Evolutionary conservation across 2,113 vertebrate genomes (phyloP).

Genomic region (Carollia perspicillata): DNA sequence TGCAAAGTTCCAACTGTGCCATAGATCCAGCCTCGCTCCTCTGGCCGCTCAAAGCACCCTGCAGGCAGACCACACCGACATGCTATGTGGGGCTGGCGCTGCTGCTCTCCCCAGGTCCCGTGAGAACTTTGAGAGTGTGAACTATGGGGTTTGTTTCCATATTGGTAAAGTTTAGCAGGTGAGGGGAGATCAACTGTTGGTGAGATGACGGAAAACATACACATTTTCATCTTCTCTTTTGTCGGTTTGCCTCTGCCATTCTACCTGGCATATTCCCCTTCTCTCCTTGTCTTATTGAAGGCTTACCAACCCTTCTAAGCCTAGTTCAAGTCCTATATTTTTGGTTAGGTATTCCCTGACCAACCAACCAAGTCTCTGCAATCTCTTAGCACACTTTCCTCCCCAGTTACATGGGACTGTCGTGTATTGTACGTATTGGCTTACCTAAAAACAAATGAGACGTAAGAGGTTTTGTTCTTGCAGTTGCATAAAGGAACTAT

Average conservation of each 20-base stretch:
- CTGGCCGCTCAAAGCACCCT: background rate
- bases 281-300: background rate
- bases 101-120: background rate
- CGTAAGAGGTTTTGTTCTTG: background rate
- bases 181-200: background rate
- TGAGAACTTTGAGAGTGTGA: background rate
- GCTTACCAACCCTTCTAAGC: background rate
- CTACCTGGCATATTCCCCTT: background rate
- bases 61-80: background rate
- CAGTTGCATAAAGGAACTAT: background rate
- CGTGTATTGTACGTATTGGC: background rate
- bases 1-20: background rate
- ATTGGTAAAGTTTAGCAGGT: background rate
- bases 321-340: background rate
- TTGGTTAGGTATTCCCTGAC: background rate
- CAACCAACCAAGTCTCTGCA: background rate
- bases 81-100: background rate
- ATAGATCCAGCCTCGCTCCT: background rate
- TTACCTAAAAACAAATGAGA: background rate
- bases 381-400: background rate
- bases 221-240: background rate
- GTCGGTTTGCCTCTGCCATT: background rate
- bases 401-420: no score
- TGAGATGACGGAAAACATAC: background rate
- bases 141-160: background rate